Evolutionary conservation across 1,140 invertebrate genomes (phyloP), one percentile per base, ranked within the genome.

Genomic region (Cotesia chilonis): DNA sequence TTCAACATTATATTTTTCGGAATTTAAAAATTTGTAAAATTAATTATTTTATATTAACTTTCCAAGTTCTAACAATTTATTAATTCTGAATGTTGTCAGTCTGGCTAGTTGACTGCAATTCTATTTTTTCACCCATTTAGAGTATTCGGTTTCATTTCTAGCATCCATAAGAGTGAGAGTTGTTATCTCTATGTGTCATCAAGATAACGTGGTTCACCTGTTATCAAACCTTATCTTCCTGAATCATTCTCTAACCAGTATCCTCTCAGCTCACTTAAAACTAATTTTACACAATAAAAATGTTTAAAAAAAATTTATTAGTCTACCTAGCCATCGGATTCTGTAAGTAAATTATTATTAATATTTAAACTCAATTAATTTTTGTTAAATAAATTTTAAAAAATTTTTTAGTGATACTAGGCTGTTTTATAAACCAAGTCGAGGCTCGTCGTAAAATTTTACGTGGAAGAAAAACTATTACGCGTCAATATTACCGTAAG

Each of bases 361-460:
- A 47, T 35, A 68, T 9, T 37, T 9, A 36, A 36, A 61, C 60
- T 28, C 10, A 47, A 63, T 52, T 67, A 14, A 35, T 37, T 65
- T 71, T 1, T 37, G 57, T 72, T 6, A 72, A 65, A 59, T 67
- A 14, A 68, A 77, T 59, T 61, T 2, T 2, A 28, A 2, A 52
- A 28, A 2, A 52, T n/a, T 75, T 52, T 57, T 63, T 82, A 92
- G 91, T 92, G 47, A 80, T 92, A 10, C 75, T 92, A 70, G 90
- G 91, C 38, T 87, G 91, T 7, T 87, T 90, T 4, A 84, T 90
- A 74, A 89, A 91, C 76, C 91, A 92, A 85, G 87, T 88, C 36
- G 92, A 94, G 83, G 92, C 89, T 10, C 88, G 92, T 80, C 88
- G 93, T 78, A 93, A 92, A 83, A 92, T 94, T 80, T 85, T 94